Conservation (phyloP, 2,113 vertebrate species). For the Clarias batrachus region DNA sequence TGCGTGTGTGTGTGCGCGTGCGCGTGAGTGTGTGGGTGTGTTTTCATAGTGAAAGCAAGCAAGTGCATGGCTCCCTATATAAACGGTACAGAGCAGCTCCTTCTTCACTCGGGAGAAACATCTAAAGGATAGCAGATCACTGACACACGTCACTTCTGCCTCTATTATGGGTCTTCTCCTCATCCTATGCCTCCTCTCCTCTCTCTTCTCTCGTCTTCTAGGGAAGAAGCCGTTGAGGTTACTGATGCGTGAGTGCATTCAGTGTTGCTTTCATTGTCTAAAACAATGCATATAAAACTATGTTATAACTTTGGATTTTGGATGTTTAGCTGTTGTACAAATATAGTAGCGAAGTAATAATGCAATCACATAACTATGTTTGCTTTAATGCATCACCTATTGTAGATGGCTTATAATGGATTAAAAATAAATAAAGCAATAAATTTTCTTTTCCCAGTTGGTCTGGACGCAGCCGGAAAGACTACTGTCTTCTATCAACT, state of each 20-base stretch:
- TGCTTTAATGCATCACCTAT: neutral
- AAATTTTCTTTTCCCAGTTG: conserved; percentile 55
- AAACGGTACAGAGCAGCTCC: neutral
- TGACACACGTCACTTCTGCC: no score
- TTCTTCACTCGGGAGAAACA: neutral
- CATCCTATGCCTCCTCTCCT: conserved; percentile 62
- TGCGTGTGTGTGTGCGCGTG: no score
- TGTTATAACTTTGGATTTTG: neutral
- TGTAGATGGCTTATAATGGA: neutral
- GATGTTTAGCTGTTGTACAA: neutral
- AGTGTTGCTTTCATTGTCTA: neutral
- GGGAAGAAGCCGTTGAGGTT: conserved; percentile 84
- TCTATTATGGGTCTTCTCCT: conserved; percentile 75
- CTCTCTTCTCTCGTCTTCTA: conserved; percentile 75
- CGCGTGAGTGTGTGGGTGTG: no score
- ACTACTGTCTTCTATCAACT: conserved; percentile 83
- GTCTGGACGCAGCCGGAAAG: conserved; percentile 82
- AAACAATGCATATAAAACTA: neutral
- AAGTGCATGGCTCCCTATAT: no score
- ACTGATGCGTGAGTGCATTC: conserved; percentile 79
- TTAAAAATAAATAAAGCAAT: neutral
- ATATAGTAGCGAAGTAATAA: neutral
- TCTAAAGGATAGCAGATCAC: neutral
- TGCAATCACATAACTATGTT: neutral
- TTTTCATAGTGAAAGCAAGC: no score